Evolutionary conservation across 2,888 invertebrate genomes (phyloP).

Genomic region (Idaea aversata): DNA sequence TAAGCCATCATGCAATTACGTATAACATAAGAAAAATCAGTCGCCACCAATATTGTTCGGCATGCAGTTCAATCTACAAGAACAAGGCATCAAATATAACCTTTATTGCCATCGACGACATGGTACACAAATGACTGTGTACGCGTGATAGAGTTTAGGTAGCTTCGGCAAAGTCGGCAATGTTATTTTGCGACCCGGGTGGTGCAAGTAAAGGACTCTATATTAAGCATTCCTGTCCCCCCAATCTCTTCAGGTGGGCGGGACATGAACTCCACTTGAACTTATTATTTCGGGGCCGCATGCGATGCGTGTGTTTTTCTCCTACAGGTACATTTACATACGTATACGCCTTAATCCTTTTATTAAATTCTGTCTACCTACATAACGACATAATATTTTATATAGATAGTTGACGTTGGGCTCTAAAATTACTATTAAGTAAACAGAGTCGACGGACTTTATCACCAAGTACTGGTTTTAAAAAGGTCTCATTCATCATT

Average conservation of each 20-base stretch:
- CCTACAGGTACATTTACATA: slow-evolving; percentile 60
- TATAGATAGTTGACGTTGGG: slow-evolving; percentile 25
- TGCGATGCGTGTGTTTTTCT: slow-evolving; percentile 70
- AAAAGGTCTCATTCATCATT: slow-evolving; percentile 40
- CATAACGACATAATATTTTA: slow-evolving; percentile 33
- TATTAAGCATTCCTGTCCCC: slow-evolving; percentile 77
- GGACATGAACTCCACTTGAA: slow-evolving; percentile 70
- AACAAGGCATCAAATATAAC: slow-evolving; percentile 36
- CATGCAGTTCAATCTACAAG: slow-evolving; percentile 25
- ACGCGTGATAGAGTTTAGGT: slow-evolving; percentile 41
- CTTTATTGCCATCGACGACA: slow-evolving; percentile 30
- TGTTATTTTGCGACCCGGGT: slow-evolving; percentile 73
- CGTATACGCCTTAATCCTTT: slow-evolving; percentile 61
- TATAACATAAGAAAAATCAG: slow-evolving; percentile 18
- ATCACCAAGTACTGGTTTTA: slow-evolving; percentile 28
- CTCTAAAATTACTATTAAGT: background rate
- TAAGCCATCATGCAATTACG: background rate
- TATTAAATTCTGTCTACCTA: slow-evolving; percentile 61
- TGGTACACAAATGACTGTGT: slow-evolving; percentile 41
- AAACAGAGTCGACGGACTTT: slow-evolving; percentile 6
- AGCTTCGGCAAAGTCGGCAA: slow-evolving; percentile 58
- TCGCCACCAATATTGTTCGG: slow-evolving; percentile 25
- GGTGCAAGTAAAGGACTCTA: slow-evolving; percentile 76
- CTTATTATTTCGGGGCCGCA: slow-evolving; percentile 73
- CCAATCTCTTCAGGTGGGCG: slow-evolving; percentile 74